Conservation (phyloP, 2,113 vertebrate genomes). For the Symphodus melops region DNA sequence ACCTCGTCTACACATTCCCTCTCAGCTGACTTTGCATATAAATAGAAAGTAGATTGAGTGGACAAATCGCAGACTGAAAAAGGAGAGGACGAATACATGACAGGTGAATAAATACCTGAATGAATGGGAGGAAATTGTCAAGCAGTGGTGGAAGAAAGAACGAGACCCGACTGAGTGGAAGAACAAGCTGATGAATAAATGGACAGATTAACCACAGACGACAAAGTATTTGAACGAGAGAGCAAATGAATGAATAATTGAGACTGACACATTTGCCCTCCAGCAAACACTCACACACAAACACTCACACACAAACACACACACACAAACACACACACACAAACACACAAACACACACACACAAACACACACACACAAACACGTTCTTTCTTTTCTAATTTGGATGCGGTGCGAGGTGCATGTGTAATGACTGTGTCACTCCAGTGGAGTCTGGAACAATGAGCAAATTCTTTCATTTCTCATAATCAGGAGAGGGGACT, state of each 20-base stretch:
- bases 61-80: slow-evolving; percentile 19
- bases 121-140: slow-evolving; percentile 19
- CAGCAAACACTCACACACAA: slow-evolving; percentile 9
- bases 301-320: neutral
- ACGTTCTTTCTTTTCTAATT: neutral
- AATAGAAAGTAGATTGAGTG: slow-evolving; percentile 28
- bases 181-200: slow-evolving; percentile 36
- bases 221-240: slow-evolving; percentile 28
- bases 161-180: slow-evolving; percentile 21
- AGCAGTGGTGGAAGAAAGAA: slow-evolving; percentile 29
- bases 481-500: neutral
- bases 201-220: slow-evolving; percentile 38
- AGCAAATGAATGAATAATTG: slow-evolving; percentile 44
- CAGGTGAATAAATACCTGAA: slow-evolving; percentile 50
- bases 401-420: slow-evolving; percentile 10
- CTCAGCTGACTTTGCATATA: slow-evolving; percentile 26
- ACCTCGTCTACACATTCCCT: slow-evolving; percentile 14
- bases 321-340: neutral
- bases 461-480: neutral
- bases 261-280: slow-evolving; percentile 35
- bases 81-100: slow-evolving; percentile 21
- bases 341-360: neutral
- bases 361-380: too few relatives aligned
- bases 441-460: neutral
- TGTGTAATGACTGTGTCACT: neutral